A percentile compares a stretch with the other conserved stretches of the same genome.
Evolutionary conservation across 1,140 invertebrate species (phyloP).

Genomic region (Atta colombica): DNA sequence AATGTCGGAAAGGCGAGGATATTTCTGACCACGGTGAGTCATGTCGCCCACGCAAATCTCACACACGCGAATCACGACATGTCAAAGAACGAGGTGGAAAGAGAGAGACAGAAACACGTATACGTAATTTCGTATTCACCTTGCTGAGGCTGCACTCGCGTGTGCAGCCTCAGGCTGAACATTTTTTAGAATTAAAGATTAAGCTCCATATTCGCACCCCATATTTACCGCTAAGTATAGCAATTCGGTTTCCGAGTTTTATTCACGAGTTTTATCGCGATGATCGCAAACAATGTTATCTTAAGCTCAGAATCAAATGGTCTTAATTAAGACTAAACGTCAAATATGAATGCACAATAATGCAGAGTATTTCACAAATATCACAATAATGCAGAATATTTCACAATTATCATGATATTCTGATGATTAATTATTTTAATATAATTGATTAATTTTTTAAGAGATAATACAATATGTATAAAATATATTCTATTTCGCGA

Average conservation of each 20-base stretch:
- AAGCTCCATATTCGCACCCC: slow-evolving; percentile 37
- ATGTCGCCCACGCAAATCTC: slow-evolving; percentile 77
- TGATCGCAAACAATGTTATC: slow-evolving; percentile 21
- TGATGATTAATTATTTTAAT: not conserved
- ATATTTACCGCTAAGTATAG: slow-evolving; percentile 48
- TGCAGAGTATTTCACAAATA: not conserved
- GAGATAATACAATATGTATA: not conserved
- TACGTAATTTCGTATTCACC: slow-evolving; percentile 66
- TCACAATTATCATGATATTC: not conserved
- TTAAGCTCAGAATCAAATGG: not conserved
- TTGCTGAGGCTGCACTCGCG: slow-evolving; percentile 58
- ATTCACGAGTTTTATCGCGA: slow-evolving; percentile 17
- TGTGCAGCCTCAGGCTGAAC: slow-evolving; percentile 49
- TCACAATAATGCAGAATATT: not conserved
- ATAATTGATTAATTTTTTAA: not conserved
- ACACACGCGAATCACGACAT: slow-evolving; percentile 52
- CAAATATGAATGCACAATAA: slow-evolving; percentile 1
- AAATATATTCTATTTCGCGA: not conserved
- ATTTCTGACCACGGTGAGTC: slow-evolving; percentile 79
- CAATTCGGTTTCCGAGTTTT: slow-evolving; percentile 28
- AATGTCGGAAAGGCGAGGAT: slow-evolving; percentile 70
- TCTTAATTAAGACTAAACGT: slow-evolving; percentile 42
- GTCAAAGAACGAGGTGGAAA: not conserved
- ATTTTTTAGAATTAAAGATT: slow-evolving; percentile 64
- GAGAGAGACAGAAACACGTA: not conserved